These are phyloP conservation scores for Drosophila suboccidentalis DNA, from an alignment of 2,888 invertebrate species.

Conservation along the genomic window DNA sequence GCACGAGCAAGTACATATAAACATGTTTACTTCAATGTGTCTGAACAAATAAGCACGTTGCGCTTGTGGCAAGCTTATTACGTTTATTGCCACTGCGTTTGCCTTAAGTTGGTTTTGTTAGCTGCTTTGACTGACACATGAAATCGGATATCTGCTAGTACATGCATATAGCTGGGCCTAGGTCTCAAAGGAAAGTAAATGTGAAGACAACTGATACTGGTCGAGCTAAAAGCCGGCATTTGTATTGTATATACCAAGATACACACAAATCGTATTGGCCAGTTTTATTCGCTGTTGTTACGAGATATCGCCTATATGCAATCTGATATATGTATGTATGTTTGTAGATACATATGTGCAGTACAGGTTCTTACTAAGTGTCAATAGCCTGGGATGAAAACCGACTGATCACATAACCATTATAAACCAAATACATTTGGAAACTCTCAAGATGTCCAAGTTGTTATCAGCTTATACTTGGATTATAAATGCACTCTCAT, in stretches of 20 bases:
- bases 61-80: constrained; percentile 51
- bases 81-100: constrained; percentile 55
- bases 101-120: constrained; percentile 41
- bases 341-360: not conserved
- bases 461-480: constrained; percentile 8
- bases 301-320: not conserved
- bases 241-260: constrained; percentile 29
- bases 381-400: constrained; percentile 9
- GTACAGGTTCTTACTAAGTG: constrained; percentile 17
- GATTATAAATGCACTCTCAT: constrained; percentile 12
- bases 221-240: constrained; percentile 19
- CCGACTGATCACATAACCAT: not conserved
- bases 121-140: constrained; percentile 37
- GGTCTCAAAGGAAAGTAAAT: constrained; percentile 26
- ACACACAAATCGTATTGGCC: constrained; percentile 7
- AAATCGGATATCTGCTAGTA: constrained; percentile 49
- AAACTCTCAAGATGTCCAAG: constrained; percentile 2
- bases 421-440: not conserved
- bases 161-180: constrained; percentile 8
- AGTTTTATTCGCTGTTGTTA: constrained; percentile 8
- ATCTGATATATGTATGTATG: constrained; percentile 17
- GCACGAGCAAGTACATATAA: constrained; percentile 4
- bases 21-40: constrained; percentile 28
- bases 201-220: constrained; percentile 24
- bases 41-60: constrained; percentile 23